phyloP scores from a whole-genome alignment of 2,797 vertebrate species.

The Acomys russatus region DNA sequence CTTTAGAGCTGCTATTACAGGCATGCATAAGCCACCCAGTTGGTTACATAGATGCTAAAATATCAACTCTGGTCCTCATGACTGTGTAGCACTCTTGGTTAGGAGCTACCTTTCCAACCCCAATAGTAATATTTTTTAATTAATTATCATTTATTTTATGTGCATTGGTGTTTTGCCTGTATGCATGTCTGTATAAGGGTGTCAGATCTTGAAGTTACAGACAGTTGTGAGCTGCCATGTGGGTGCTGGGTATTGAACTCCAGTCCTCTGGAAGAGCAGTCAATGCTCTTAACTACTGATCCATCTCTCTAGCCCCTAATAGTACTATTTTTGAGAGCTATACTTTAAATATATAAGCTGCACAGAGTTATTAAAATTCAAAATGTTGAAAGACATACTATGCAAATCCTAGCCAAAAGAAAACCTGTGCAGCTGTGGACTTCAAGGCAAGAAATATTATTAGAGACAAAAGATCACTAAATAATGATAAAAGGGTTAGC shows the following conservation, averaged over 20 bases:
- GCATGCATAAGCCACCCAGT: neutral
- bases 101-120: neutral
- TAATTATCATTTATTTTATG: too few relatives aligned
- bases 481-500: neutral
- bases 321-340: neutral
- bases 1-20: neutral
- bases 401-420: conserved; percentile 23
- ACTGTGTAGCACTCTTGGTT: neutral
- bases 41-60: neutral
- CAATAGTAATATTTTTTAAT: neutral
- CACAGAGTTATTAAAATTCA: conserved; percentile 7
- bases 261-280: too few relatives aligned
- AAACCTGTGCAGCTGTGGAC: neutral
- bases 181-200: too few relatives aligned
- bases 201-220: too few relatives aligned
- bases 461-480: neutral
- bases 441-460: conserved; percentile 39
- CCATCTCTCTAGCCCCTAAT: neutral
- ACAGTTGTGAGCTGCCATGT: too few relatives aligned
- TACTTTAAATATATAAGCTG: neutral
- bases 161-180: too few relatives aligned
- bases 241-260: too few relatives aligned
- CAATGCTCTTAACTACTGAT: neutral
- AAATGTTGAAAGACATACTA: neutral
- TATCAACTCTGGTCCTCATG: neutral